Evolutionary conservation across 2,797 vertebrate species (phyloP), one percentile per base, ranked within the genome.

Genomic region (Tolypeutes matacus): DNA sequence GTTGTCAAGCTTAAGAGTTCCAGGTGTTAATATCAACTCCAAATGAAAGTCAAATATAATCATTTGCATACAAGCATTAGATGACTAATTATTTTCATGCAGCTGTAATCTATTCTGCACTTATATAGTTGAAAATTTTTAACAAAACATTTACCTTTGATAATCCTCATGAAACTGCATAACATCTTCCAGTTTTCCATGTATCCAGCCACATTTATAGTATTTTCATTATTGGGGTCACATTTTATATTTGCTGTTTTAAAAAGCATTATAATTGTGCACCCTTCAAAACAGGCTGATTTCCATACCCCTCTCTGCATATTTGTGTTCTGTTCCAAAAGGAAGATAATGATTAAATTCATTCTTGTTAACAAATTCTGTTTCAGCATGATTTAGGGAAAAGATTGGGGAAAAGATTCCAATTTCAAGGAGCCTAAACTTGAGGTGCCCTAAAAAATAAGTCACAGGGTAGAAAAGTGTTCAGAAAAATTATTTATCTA

Each of bases 21-120:
- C 92, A 97, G 91, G 36, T 96, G 88, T 95, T 96, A 94, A 97
- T 23, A 5, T 69, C 76, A 89, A 85, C 31, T 75, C 42, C 2
- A 56, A 97, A 83, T 73, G 25, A 94, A 97, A 96, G 27, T 97
- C 89, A 15, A 96, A 93, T 56, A 31, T 12, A 73, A 89, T 60
- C 9, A 96, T 97, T 94, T 77, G 56, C 96, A 93, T 97, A 97
- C 97, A 97, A 96, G 92, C 93, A 95, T 96, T 95, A 93, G 70
- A 86, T 84, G 69, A 89, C 58, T 82, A 97, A 95, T 86, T 95
- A 94, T 82, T 0, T 95, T 65, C 17, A 34, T 1, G 77, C 80
- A 91, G 91, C 77, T 15, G 58, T 84, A 73, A 97, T 65, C 83
- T 87, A 18, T 56, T 90, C 92, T 89, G 0, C 18, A 96, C 46